Evolutionary conservation across 35 echinoderm and acorn worm genomes (phyloP).

Genomic region (Ophioderma brevispina): DNA sequence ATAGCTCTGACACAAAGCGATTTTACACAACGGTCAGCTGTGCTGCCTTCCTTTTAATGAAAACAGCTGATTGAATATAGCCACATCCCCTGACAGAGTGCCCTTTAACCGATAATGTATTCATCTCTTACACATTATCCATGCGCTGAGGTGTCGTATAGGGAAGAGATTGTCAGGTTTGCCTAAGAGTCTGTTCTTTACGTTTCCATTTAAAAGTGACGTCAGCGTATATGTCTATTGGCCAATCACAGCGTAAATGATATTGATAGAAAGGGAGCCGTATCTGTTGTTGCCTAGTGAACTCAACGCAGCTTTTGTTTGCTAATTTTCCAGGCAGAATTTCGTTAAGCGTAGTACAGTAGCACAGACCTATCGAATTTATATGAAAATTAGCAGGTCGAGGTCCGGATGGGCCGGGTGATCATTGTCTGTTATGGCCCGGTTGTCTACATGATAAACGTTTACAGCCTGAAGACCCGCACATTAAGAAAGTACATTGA

Average conservation of each 20-base stretch:
- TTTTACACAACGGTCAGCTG: not conserved
- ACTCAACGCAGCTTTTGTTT: too few relatives aligned
- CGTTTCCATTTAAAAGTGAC: not conserved
- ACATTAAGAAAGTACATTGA: too few relatives aligned
- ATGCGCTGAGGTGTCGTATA: not conserved
- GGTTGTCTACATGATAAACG: too few relatives aligned
- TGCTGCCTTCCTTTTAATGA: not conserved
- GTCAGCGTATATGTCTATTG: not conserved
- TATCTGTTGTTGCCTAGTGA: not conserved
- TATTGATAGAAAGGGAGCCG: not conserved
- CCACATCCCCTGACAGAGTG: too few relatives aligned
- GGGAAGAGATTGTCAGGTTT: not conserved
- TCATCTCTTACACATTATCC: not conserved
- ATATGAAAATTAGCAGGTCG: too few relatives aligned
- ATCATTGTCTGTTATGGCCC: too few relatives aligned
- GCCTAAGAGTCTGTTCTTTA: not conserved
- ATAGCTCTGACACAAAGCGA: not conserved
- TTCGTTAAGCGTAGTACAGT: too few relatives aligned
- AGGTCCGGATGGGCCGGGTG: too few relatives aligned
- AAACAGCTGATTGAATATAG: constrained; percentile 10
- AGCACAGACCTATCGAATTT: too few relatives aligned
- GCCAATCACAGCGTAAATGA: not conserved
- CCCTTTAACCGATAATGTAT: not conserved
- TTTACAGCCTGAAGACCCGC: too few relatives aligned
- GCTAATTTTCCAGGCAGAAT: too few relatives aligned